These are phyloP conservation scores for Bovichtus diacanthus DNA, from an alignment of 2,797 vertebrate genomes.

Conservation along the genomic window DNA sequence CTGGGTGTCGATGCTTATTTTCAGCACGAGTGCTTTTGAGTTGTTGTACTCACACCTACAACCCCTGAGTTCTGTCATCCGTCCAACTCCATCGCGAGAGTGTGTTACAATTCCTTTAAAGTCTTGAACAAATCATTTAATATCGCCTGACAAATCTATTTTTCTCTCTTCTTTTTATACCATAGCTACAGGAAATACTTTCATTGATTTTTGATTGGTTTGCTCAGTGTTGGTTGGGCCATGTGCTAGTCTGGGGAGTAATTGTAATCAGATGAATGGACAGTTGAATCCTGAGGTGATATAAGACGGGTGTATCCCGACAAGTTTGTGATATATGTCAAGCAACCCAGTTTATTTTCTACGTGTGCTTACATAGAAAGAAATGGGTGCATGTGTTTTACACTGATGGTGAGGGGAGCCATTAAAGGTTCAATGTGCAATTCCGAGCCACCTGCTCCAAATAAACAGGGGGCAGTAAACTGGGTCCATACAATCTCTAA, in stretches of 20 bases:
- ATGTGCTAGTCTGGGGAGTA: not conserved
- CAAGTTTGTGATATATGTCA: not conserved
- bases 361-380: not conserved
- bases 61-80: not conserved
- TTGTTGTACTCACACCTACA: not conserved
- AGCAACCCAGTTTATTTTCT: not conserved
- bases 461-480: no score
- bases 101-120: not conserved
- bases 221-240: not conserved
- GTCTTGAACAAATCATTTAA: not conserved
- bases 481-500: no score
- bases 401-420: not conserved
- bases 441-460: no score
- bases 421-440: no score
- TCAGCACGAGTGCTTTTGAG: not conserved
- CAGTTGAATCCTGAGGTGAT: not conserved
- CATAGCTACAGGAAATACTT: not conserved
- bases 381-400: not conserved
- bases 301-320: not conserved
- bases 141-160: not conserved
- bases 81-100: not conserved
- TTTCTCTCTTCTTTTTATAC: not conserved
- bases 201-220: not conserved
- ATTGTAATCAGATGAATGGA: not conserved
- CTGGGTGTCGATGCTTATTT: not conserved